Conservation (phyloP, 2,113 vertebrate species). For the Datnioides undecimradiatus region DNA sequence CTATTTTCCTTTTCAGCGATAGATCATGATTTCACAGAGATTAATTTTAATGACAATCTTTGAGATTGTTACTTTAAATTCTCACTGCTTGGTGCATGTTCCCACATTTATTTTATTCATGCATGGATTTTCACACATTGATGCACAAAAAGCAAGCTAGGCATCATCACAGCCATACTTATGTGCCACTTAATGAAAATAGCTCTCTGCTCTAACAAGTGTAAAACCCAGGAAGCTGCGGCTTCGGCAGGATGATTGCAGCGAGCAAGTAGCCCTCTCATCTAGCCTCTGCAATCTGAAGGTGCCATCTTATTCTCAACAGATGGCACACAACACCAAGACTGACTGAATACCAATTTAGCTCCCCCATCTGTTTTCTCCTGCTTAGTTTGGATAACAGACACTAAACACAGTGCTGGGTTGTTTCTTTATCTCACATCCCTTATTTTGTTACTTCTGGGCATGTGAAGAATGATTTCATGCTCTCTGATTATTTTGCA, state of each 20-base stretch:
- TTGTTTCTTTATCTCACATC: constrained; percentile 43
- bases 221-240: constrained; percentile 38
- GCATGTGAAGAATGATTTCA: constrained; percentile 22
- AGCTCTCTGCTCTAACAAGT: constrained; percentile 36
- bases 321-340: constrained; percentile 78
- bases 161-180: constrained; percentile 30
- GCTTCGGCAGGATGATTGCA: constrained; percentile 52
- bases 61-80: not conserved
- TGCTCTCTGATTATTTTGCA: not conserved
- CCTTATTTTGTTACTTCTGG: constrained; percentile 30
- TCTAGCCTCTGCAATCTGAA: constrained; percentile 73
- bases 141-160: not conserved
- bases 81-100: not conserved
- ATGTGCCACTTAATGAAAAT: constrained; percentile 46
- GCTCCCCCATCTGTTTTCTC: constrained; percentile 77
- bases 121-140: not conserved
- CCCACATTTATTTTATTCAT: not conserved
- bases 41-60: too few species aligned
- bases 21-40: too few species aligned
- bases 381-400: constrained; percentile 66
- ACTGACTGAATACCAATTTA: constrained; percentile 79
- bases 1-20: too few species aligned
- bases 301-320: constrained; percentile 72
- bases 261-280: constrained; percentile 57
- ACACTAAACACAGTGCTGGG: constrained; percentile 46